A percentile compares a stretch with the other conserved stretches of the same genome.
phyloP scores from a whole-genome alignment of 2,888 invertebrate species.

The Ormyrus rosae region DNA sequence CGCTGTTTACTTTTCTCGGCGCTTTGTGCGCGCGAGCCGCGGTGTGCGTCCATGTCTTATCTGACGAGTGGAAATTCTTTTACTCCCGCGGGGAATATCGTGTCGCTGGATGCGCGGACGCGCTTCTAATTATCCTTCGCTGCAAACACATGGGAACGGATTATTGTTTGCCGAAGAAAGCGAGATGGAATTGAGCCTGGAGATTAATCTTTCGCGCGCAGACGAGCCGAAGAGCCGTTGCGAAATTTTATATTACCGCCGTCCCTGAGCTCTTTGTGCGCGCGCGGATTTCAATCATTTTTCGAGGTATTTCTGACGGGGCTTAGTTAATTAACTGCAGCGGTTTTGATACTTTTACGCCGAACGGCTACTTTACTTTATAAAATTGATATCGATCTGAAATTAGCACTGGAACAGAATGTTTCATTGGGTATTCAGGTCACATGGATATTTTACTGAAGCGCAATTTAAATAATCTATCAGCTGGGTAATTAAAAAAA shows the following conservation, averaged over 20 bases:
- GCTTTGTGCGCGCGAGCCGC: background rate
- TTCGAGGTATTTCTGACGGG: no score
- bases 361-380: no score
- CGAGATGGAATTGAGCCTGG: background rate
- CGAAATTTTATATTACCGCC: conserved; percentile 26
- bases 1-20: conserved; percentile 23
- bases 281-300: no score
- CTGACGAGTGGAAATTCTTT: background rate
- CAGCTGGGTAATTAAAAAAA: no score
- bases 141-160: background rate
- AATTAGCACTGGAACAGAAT: no score
- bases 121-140: conserved; percentile 8
- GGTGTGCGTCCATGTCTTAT: background rate
- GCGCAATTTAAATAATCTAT: no score
- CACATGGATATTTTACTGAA: no score
- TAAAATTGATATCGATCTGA: no score
- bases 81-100: background rate
- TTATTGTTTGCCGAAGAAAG: background rate
- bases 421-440: no score
- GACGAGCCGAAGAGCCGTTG: background rate
- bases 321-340: no score
- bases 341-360: no score
- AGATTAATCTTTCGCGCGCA: conserved; percentile 24
- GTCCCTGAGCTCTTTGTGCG: conserved; percentile 41
- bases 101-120: background rate